These are phyloP conservation scores for Salticus scenicus DNA, from an alignment of 2,888 invertebrate genomes.

Conservation along the genomic window DNA sequence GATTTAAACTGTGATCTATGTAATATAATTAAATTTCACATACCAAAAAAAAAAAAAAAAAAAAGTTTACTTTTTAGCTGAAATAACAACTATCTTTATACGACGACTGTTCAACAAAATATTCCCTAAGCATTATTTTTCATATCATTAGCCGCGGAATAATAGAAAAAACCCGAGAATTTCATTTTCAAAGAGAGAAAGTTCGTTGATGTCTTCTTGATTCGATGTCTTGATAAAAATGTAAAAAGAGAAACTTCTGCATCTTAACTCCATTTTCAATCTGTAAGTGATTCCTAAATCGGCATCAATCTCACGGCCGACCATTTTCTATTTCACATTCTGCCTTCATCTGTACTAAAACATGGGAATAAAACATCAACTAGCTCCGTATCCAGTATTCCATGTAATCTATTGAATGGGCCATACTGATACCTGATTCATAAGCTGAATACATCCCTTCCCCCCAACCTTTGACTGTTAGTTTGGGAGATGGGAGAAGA, in stretches of 20 bases:
- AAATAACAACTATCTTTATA: too few species aligned
- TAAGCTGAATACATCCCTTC: constrained; percentile 19
- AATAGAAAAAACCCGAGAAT: neutral
- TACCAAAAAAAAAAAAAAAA: too few species aligned
- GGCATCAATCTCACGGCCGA: neutral
- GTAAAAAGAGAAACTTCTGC: neutral
- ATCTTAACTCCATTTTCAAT: neutral
- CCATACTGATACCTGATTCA: constrained; percentile 35
- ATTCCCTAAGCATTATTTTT: too few species aligned
- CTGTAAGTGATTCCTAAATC: neutral
- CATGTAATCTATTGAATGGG: constrained; percentile 37
- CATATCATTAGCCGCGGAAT: too few species aligned
- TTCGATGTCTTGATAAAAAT: neutral
- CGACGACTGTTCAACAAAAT: too few species aligned
- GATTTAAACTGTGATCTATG: too few species aligned
- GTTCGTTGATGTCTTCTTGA: constrained; percentile 9
- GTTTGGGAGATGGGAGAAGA: too few species aligned
- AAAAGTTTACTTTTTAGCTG: too few species aligned
- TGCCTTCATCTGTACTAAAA: neutral
- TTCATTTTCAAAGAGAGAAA: neutral
- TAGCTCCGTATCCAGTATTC: constrained; percentile 1
- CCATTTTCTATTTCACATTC: neutral
- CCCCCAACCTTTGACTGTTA: too few species aligned
- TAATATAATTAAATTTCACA: too few species aligned
- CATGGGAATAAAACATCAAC: constrained; percentile 15